Base-by-base conservation (phyloP, 1,140 invertebrate species). In the Spodoptera litura region DNA sequence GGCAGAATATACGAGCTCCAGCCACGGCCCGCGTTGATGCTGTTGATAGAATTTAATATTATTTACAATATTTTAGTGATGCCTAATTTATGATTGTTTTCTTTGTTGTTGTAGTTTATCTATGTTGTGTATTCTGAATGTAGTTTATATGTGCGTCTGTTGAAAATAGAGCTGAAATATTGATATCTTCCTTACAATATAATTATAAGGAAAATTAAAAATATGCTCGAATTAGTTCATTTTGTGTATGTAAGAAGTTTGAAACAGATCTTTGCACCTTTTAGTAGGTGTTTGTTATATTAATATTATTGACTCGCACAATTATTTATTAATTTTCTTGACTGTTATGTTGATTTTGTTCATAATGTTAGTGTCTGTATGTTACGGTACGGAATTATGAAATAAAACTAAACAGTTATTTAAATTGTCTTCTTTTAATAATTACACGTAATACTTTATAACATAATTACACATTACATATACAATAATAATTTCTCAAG, bases 361-460 rank as follows among this genome's bases (percentile, higher is more conserved):
- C 38, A 44, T 44, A 44, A 6, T 44, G n/a, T 44, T 44, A 44
- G 6, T 44, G 38, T 10, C 38, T 38, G 38, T 38, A 6, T 6
- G 6, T n/a, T 4, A 44, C 8, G 38, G 4, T 8, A 44, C 38
- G 5, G 38, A 6, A 44, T 44, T 44, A 44, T 38, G 10, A 78
- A 78, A 76, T 77, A 78, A 80, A 81, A 81, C 73, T 53, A 76
- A n/a, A 64, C 55, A 51, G 35, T 52, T 89, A 88, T 88, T 90
- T 92, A 91, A 93, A 91, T 92, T 87, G 88, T 93, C 91, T 92
- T 93, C 88, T 93, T 94, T 94, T 93, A 92, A 93, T 93, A 93
- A 92, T 93, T 94, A 93, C 89, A 92, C 86, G 88, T 94, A 93
- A 93, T 94, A 94, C 91, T 94, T 93, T 89, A 92, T 92, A 94